These are phyloP conservation scores for Pseudonaja textilis DNA, from an alignment of 2,113 vertebrate species.

Conservation along the genomic window DNA sequence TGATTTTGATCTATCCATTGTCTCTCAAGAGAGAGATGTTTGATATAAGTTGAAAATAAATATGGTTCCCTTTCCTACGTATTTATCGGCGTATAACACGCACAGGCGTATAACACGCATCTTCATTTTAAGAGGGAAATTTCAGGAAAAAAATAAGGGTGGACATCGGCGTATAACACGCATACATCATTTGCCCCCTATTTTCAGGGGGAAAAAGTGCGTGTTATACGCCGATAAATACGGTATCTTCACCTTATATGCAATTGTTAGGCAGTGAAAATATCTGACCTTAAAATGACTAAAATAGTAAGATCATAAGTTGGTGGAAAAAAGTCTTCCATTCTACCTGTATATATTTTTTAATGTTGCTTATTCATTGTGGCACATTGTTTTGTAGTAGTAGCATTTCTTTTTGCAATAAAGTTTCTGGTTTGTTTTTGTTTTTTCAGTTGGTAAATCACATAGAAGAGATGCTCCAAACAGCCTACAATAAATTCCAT, in stretches of 20 bases:
- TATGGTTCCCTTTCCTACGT: neutral
- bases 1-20: neutral
- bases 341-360: neutral
- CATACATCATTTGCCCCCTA: too few relatives aligned
- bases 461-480: slow-evolving; percentile 97
- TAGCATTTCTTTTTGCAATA: neutral
- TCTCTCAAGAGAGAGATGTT: neutral
- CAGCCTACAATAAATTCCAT: slow-evolving; percentile 94
- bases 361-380: neutral
- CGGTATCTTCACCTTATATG: neutral
- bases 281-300: neutral
- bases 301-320: neutral
- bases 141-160: too few relatives aligned
- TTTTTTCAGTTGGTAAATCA: slow-evolving; percentile 86
- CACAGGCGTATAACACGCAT: too few relatives aligned
- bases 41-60: neutral
- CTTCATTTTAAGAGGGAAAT: too few relatives aligned
- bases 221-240: too few relatives aligned
- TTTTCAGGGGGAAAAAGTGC: too few relatives aligned
- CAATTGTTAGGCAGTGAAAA: neutral
- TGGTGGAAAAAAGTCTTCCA: neutral
- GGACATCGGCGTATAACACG: too few relatives aligned
- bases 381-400: neutral
- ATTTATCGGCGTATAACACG: too few relatives aligned
- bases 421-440: slow-evolving; percentile 11